phyloP scores from a whole-genome alignment of 2,113 vertebrate genomes.

The Chaetura pelagica region DNA sequence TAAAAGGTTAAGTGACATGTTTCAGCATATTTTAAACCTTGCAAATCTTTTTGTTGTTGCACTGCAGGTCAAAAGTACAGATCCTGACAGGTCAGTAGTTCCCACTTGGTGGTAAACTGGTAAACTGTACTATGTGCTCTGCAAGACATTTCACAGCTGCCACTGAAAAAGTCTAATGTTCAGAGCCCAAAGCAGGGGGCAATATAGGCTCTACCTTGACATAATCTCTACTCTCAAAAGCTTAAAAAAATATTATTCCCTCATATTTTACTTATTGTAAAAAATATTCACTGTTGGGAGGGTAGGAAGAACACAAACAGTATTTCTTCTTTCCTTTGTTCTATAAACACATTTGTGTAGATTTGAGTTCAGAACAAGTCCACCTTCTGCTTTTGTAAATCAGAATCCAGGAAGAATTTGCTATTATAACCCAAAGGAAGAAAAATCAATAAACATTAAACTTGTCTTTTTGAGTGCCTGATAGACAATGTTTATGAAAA shows the following conservation, averaged over 20 bases:
- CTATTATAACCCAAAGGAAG: background rate
- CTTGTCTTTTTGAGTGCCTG: background rate
- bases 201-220: background rate
- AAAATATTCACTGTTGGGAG: background rate
- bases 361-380: background rate
- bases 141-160: background rate
- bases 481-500: constrained; percentile 45
- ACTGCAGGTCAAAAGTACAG: constrained; percentile 19
- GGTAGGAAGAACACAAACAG: background rate
- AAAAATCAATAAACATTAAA: constrained; percentile 43
- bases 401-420: constrained; percentile 15
- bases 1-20: background rate
- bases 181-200: background rate
- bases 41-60: background rate
- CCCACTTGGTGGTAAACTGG: background rate
- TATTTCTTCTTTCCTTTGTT: background rate
- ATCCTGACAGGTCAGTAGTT: constrained; percentile 9
- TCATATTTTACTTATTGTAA: background rate
- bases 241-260: background rate
- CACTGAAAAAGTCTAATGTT: background rate
- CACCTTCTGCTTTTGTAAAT: constrained; percentile 21
- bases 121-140: background rate
- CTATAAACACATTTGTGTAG: background rate
- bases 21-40: background rate
- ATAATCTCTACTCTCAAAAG: background rate